Percentiles rank a stretch among this genome's conserved stretches.
phyloP scores from a whole-genome alignment of 2,888 invertebrate species.

The Orchesellides sinensis region DNA sequence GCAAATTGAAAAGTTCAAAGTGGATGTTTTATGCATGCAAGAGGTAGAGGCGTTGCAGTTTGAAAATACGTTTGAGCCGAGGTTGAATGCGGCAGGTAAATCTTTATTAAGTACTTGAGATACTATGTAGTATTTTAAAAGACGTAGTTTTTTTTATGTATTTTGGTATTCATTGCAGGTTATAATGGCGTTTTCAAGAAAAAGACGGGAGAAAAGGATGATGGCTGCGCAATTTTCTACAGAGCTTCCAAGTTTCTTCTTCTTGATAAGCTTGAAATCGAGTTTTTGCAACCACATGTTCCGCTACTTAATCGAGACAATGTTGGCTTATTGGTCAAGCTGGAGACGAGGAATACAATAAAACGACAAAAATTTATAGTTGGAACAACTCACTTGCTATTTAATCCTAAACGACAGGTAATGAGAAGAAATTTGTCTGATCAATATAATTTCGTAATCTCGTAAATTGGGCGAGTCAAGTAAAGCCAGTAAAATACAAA shows the following conservation, averaged over 20 bases:
- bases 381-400: constrained; percentile 96
- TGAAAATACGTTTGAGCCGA: constrained; percentile 80
- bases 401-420: constrained; percentile 87
- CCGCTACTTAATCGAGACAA: constrained; percentile 89
- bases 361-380: constrained; percentile 82
- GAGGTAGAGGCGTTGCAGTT: constrained; percentile 92
- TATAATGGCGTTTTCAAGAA: constrained; percentile 89
- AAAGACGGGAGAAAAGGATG: constrained; percentile 87
- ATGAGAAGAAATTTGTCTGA: too few relatives aligned
- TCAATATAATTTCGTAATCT: background rate
- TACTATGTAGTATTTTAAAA: background rate
- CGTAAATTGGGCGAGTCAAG: background rate
- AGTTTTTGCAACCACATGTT: constrained; percentile 81
- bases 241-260: constrained; percentile 83
- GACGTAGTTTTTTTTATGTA: background rate
- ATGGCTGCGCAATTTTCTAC: constrained; percentile 95
- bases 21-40: constrained; percentile 90
- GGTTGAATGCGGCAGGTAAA: constrained; percentile 77
- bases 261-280: constrained; percentile 83
- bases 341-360: constrained; percentile 79
- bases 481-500: background rate
- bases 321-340: constrained; percentile 88
- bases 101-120: background rate
- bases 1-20: constrained; percentile 80
- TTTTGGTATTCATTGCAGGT: constrained; percentile 78